phyloP scores from a whole-genome alignment of 2,797 vertebrate genomes.

The Microctenopoma stevenorrisi region DNA sequence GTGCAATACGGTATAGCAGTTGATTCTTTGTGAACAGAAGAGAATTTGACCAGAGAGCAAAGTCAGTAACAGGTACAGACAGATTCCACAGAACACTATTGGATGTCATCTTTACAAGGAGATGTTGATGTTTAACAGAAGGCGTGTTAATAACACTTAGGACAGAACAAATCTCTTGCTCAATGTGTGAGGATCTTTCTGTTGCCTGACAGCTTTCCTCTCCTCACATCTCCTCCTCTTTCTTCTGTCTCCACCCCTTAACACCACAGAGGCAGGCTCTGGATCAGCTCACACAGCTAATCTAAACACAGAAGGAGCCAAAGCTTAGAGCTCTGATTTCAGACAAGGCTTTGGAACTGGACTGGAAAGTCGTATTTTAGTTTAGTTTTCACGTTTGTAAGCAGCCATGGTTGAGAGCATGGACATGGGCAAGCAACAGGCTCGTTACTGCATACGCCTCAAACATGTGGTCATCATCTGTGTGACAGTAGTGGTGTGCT shows the following conservation, averaged over 20 bases:
- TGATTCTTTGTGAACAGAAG: background rate
- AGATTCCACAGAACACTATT: constrained; percentile 1
- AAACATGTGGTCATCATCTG: constrained; percentile 89
- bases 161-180: constrained; percentile 41
- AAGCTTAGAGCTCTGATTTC: constrained; percentile 37
- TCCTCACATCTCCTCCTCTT: constrained; percentile 41
- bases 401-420: constrained; percentile 77
- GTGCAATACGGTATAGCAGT: background rate
- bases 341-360: constrained; percentile 25
- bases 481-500: constrained; percentile 79
- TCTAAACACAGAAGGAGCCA: constrained; percentile 13
- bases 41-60: constrained; percentile 16
- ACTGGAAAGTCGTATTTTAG: constrained; percentile 2
- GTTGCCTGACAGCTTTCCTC: constrained; percentile 27
- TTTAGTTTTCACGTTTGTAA: background rate
- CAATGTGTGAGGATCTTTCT: constrained; percentile 24
- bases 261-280: constrained; percentile 31
- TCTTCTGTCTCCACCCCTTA: constrained; percentile 50
- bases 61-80: background rate
- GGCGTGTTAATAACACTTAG: constrained; percentile 48
- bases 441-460: constrained; percentile 85
- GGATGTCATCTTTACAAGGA: constrained; percentile 73
- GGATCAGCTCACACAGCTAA: constrained; percentile 39
- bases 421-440: constrained; percentile 78
- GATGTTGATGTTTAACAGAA: constrained; percentile 89